Evolutionary conservation across 2,888 invertebrate genomes (phyloP).

Genomic region (Allacma fusca): DNA sequence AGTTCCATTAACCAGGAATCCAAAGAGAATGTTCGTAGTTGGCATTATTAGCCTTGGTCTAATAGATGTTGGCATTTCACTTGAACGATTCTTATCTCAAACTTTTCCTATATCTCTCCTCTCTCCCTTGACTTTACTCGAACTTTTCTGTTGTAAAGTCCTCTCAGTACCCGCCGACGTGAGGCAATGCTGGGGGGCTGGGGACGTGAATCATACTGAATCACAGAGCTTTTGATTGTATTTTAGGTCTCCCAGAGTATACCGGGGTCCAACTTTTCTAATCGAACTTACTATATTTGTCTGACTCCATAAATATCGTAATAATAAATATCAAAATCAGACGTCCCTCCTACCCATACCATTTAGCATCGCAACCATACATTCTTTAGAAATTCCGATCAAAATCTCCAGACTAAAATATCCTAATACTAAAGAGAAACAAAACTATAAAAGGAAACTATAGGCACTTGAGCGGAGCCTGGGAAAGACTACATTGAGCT

Average conservation of each 20-base stretch:
- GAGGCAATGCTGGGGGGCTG: no score
- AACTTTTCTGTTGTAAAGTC: no score
- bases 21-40: not conserved
- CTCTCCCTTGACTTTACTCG: not conserved
- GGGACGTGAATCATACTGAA: no score
- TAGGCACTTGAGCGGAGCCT: no score
- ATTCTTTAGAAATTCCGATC: not conserved
- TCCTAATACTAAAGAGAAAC: not conserved
- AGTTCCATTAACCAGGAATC: slow-evolving; percentile 2
- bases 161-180: no score
- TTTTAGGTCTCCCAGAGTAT: not conserved
- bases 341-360: not conserved
- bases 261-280: not conserved
- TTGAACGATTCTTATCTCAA: slow-evolving; percentile 8
- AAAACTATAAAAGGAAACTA: no score
- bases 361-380: not conserved
- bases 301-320: not conserved
- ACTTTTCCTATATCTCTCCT: not conserved
- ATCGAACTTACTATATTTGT: not conserved
- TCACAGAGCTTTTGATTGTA: not conserved
- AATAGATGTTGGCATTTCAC: slow-evolving; percentile 13
- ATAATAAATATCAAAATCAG: slow-evolving; percentile 12
- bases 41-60: slow-evolving; percentile 2
- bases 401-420: not conserved
- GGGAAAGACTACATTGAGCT: no score